phyloP scores from a whole-genome alignment of 2,113 vertebrate genomes.

The Sylvilagus bachmani region DNA sequence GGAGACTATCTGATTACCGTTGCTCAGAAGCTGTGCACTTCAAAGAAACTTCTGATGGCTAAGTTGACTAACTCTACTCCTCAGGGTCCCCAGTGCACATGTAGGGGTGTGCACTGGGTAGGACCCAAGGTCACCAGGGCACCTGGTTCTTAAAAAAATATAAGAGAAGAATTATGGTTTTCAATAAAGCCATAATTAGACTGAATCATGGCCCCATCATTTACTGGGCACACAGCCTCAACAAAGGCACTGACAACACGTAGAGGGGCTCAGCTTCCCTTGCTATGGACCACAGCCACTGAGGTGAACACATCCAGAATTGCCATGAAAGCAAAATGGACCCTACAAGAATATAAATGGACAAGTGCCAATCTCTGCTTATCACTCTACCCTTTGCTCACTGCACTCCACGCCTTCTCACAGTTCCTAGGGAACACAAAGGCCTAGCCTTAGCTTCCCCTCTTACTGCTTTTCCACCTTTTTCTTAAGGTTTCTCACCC shows the following conservation, averaged over 20 bases:
- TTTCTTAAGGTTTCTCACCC: not conserved
- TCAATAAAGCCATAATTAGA: not conserved
- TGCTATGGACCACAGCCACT: not conserved
- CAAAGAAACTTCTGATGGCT: conserved; percentile 68
- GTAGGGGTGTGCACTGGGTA: not conserved
- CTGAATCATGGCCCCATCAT: not conserved
- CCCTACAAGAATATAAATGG: not conserved
- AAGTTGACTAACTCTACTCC: conserved; percentile 61
- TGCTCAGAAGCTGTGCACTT: conserved; percentile 67
- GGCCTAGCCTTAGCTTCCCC: not conserved
- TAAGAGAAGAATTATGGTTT: not conserved
- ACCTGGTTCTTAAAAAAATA: conserved; percentile 42
- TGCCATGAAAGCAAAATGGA: not conserved
- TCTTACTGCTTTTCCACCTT: not conserved
- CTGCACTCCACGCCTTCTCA: not conserved
- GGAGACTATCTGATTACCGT: conserved; percentile 78
- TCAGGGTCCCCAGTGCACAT: conserved; percentile 38
- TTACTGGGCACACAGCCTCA: not conserved
- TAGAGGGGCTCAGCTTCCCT: not conserved
- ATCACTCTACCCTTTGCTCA: not conserved
- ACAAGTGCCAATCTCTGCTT: not conserved
- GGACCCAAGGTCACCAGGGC: conserved; percentile 11
- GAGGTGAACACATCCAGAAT: not conserved
- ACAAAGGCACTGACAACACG: not conserved
- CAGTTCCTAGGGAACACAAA: not conserved